These are phyloP conservation scores for Linnaemya tessellans DNA, from an alignment of 2,888 invertebrate species.

Conservation along the genomic window DNA sequence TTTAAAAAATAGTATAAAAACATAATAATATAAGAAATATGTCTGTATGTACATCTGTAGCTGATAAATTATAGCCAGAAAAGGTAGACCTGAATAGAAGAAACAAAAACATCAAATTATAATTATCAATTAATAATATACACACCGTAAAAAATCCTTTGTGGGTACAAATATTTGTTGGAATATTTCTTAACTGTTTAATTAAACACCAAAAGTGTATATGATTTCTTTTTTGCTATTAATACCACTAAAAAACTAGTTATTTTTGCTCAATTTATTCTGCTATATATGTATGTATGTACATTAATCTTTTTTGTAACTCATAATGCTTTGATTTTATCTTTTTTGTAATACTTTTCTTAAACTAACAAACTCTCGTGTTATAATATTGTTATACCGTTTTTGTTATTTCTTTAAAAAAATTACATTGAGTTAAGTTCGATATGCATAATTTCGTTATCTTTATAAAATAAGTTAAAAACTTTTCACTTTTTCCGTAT, in stretches of 20 bases:
- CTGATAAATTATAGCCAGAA: constrained; percentile 45
- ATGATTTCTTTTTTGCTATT: not conserved
- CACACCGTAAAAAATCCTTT: constrained; percentile 47
- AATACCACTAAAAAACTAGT: not conserved
- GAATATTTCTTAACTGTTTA: constrained; percentile 17
- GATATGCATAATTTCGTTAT: not conserved
- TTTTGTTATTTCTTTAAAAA: not conserved
- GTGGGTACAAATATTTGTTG: not conserved
- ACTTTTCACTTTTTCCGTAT: constrained; percentile 31
- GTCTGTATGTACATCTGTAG: not conserved
- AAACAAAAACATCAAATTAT: constrained; percentile 25
- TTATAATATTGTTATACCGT: not conserved
- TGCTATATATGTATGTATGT: not conserved
- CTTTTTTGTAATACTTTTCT: constrained; percentile 7
- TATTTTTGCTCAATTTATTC: not conserved
- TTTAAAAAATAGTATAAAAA: constrained; percentile 15
- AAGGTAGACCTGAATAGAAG: constrained; percentile 46
- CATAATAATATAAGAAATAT: not conserved
- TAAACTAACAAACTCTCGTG: not conserved
- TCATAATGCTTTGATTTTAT: constrained; percentile 17
- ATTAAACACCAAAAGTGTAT: constrained; percentile 23
- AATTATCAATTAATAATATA: not conserved
- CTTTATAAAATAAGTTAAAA: constrained; percentile 15
- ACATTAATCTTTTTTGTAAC: not conserved
- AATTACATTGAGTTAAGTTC: not conserved